phyloP scores from a whole-genome alignment of 2,113 vertebrate genomes.

The Thermophis baileyi region DNA sequence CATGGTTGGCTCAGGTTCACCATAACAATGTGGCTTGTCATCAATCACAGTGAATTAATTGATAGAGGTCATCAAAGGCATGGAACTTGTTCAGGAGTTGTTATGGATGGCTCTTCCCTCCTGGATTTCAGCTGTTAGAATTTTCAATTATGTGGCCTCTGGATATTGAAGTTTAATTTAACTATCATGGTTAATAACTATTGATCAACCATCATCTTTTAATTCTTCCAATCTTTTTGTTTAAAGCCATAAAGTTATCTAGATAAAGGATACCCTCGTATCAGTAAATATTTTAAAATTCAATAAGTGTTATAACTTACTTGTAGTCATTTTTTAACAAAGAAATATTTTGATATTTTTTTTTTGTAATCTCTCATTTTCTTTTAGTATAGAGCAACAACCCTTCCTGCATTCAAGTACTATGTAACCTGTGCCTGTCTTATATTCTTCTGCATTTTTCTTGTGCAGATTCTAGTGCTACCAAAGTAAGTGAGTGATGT shows the following conservation, averaged over 20 bases:
- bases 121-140: background rate
- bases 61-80: background rate
- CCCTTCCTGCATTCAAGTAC: constrained; percentile 96
- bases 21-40: background rate
- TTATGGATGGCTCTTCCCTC: background rate
- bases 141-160: background rate
- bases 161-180: background rate
- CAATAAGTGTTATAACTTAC: background rate
- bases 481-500: constrained; percentile 82
- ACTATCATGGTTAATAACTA: background rate
- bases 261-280: background rate
- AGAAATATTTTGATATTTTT: background rate
- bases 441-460: constrained; percentile 96
- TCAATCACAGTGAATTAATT: background rate
- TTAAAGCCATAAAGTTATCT: background rate
- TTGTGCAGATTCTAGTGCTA: constrained; percentile 92
- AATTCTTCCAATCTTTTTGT: background rate
- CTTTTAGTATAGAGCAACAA: constrained; percentile 89
- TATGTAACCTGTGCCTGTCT: constrained; percentile 94
- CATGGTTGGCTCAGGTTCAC: background rate
- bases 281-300: background rate
- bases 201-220: background rate
- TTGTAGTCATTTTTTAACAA: background rate
- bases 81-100: background rate
- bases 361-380: constrained; percentile 24